These are phyloP conservation scores for Scolopax bukidnonensis DNA, from an alignment of 2,797 vertebrate genomes.

Conservation along the genomic window DNA sequence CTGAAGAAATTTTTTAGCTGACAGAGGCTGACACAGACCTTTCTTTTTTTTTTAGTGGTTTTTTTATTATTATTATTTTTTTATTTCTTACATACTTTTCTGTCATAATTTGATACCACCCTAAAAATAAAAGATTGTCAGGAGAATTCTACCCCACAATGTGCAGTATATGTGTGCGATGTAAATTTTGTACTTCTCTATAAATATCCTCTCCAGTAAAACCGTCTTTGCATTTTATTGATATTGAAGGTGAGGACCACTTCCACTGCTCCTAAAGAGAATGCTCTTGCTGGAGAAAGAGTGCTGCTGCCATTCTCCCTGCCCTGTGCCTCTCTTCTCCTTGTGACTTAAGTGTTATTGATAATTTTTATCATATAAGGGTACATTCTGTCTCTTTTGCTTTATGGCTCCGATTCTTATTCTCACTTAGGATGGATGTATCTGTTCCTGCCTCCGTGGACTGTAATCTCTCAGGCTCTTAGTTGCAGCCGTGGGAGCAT, in stretches of 20 bases:
- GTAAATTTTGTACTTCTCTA: not conserved
- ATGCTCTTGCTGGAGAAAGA: not conserved
- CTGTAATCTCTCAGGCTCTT: not conserved
- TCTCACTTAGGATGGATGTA: not conserved
- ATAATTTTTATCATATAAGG: not conserved
- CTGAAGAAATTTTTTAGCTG: not conserved
- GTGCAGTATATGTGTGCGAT: not conserved
- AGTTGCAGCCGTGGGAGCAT: rapidly evolving
- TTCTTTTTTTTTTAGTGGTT: too few relatives aligned
- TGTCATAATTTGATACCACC: not conserved
- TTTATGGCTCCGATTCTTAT: not conserved
- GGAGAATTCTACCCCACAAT: not conserved
- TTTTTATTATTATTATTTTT: not conserved
- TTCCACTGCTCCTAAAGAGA: not conserved
- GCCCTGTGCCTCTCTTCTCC: not conserved
- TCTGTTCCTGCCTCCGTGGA: not conserved
- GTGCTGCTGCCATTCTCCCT: not conserved
- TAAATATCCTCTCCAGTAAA: not conserved
- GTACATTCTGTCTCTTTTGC: not conserved
- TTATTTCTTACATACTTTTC: not conserved
- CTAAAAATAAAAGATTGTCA: not conserved
- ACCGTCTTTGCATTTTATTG: not conserved
- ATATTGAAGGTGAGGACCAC: not conserved
- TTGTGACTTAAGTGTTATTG: not conserved
- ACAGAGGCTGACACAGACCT: not conserved